These are phyloP conservation scores for Setipinna tenuifilis DNA, from an alignment of 2,797 vertebrate genomes.

Conservation along the genomic window DNA sequence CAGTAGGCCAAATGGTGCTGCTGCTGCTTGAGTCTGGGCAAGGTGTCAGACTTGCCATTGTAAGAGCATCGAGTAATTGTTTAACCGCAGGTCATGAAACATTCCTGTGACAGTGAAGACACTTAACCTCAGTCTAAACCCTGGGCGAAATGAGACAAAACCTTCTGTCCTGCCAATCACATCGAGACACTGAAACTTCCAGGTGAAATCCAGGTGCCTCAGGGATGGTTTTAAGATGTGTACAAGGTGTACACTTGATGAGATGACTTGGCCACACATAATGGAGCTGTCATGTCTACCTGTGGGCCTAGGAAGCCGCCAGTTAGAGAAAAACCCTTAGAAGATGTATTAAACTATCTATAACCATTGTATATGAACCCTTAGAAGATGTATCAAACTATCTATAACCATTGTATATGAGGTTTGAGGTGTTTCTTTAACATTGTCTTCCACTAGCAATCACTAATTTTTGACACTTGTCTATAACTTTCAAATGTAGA, in stretches of 20 bases:
- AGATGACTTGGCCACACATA: constrained; percentile 4
- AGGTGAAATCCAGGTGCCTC: not conserved
- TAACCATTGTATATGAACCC: not conserved
- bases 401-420: not conserved
- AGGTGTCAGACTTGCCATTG: not conserved
- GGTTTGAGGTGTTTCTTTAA: not conserved
- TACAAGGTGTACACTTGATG: not conserved
- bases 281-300: not conserved
- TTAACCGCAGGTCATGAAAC: not conserved
- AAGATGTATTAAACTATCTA: not conserved
- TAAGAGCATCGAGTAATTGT: not conserved
- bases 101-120: constrained; percentile 14
- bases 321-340: not conserved
- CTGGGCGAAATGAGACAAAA: not conserved
- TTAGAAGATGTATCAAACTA: not conserved
- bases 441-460: not conserved
- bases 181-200: not conserved
- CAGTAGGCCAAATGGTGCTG: not conserved
- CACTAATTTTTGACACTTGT: not conserved
- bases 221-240: not conserved
- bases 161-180: not conserved
- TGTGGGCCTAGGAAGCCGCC: not conserved
- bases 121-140: not conserved
- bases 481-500: not conserved
- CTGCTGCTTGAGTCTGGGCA: not conserved